Evolutionary conservation across 1,140 invertebrate genomes (phyloP), one percentile per base, ranked within the genome.

Genomic region (Procambarus clarkii): DNA sequence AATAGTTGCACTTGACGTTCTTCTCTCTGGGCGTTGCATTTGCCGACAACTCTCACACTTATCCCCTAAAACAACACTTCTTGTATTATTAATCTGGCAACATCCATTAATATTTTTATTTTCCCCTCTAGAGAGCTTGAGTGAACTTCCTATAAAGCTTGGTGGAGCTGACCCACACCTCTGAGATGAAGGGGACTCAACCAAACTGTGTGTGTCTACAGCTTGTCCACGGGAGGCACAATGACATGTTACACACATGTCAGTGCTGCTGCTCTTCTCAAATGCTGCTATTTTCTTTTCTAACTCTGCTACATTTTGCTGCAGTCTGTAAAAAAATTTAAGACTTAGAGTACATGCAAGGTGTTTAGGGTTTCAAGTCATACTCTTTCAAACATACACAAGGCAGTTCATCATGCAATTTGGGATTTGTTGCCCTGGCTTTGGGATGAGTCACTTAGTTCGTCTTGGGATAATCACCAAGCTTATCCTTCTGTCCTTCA

Each of bases 111-210:
- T 46, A 74, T 48, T 74, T 74, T 85, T 44, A 24, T 46, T 45
- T 45, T 76, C 83, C 54, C 79, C 21, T 54, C 46, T 46, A 5
- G 34, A 82, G 24, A 69, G 50, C 46, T 82, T 82, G 21, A 45
- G 78, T 24, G 64, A 50, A n/a, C 77, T 44, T 21, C n/a, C 21
- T 15, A 54, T 81, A 50, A 74, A 82, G 87, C 45, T 64, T 54
- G 87, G 79, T 11, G 87, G 87, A 0, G 87, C 87, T 34, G 87
- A 89, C 8, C 87, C 87, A 82, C 87, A 82, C 44, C 87, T n/a
- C 74, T 86, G 87, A 2, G 87, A 74, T 46, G 80, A 48, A 2
- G 80, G 87, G 21, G 87, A 89, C 34, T 89, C 87, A 24, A 60
- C 79, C 5, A 89, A 71, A 71, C 80, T 89, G n/a, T 74, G 54